Evolutionary conservation across 64 coral and sea anemone genomes (phyloP), one percentile per base, ranked within the genome.

Genomic region (Montipora foliosa): DNA sequence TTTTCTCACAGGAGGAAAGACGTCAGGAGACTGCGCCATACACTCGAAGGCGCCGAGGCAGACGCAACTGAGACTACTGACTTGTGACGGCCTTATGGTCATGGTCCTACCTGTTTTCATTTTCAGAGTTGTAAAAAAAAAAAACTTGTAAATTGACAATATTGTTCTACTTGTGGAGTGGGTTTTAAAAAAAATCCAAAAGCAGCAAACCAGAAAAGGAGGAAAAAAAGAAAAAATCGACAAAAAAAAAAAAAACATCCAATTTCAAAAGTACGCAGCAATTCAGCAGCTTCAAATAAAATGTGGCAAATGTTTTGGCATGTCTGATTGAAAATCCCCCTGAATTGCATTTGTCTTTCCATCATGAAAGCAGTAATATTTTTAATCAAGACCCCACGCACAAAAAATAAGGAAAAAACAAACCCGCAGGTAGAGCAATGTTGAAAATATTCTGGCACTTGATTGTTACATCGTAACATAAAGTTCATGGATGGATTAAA

Each of bases 1-100:
- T 52, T 4, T 78, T 78, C 46, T 16, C 47, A 78, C 47, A 78
- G 76, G 76, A 78, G 76, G 44, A 45, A 19, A 78, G 44, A 19
- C 76, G 76, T 12, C 25, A 76, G 76, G 76, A 78, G 46, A 78
- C 76, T 19, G 47, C 13, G 5, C 76, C 76, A 5, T 78, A 78
- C 47, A 49, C 76, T 2, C 76, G 76, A 49, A 50, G 76, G 46
- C 15, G 13, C 14, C 76, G 11, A 57, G 53, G 76, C 47, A 45
- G 45, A 17, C 76, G 15, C 5, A 49, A 78, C 1, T 76, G 12
- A 76, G 3, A 29, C 37, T 2, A 76, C 44, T 13, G 74, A 2
- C 25, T 71, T 24, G 19, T 21, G 5, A 24, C 5, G 19, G 4
- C 68, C 17, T 5, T 7, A 71, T 21, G 68, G 21, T 71, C 77